Evolutionary conservation across 2,888 invertebrate genomes (phyloP), one percentile per base, ranked within the genome.

Genomic region (Nemapogon koenigi): DNA sequence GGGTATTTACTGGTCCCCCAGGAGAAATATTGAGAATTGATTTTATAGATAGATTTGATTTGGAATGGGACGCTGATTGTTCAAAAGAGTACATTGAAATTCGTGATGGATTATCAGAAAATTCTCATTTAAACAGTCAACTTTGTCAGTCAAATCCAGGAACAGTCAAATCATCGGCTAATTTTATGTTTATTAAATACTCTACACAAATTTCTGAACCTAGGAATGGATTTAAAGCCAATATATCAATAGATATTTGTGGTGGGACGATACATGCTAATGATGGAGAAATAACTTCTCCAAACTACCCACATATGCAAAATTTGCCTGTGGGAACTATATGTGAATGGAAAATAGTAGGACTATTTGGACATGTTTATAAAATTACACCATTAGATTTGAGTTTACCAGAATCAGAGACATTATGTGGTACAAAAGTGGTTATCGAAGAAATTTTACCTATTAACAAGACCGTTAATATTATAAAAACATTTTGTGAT

Each of bases 31-130:
- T 97, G 26, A 78, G 87, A 43, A 70, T 94, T 13, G 89, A 91
- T 56, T 94, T 96, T 51, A 55, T 84, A 2, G 87, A 85, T 1
- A 72, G 84, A 49, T 93, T 95, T 61, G 88, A 90, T 57, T 70
- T 94, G 13, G 71, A 71, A 36, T 39, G 46, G 15, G 49, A 47
- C 8, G 43, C 46, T 19, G 53, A 65, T 32, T 78, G 76, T 46
- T 49, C 17, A 19, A 56, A 55, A 16, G 91, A 90, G 54, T 89
- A 82, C 46, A 75, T 96, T 0, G 93, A 95, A 64, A 54, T 97
- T 4, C 81, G 86, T 44, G 94, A 97, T 62, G 97, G 97, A 1
- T 86, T 87, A 1, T 89, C 92, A 0, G 75, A 73, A 15, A 54
- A 83, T 39, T 84, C 96, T 0, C 82, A 81, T 1, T 49, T 83